Evolutionary conservation across 2,888 invertebrate species (phyloP).

Genomic region (Eupithecia tripunctaria): DNA sequence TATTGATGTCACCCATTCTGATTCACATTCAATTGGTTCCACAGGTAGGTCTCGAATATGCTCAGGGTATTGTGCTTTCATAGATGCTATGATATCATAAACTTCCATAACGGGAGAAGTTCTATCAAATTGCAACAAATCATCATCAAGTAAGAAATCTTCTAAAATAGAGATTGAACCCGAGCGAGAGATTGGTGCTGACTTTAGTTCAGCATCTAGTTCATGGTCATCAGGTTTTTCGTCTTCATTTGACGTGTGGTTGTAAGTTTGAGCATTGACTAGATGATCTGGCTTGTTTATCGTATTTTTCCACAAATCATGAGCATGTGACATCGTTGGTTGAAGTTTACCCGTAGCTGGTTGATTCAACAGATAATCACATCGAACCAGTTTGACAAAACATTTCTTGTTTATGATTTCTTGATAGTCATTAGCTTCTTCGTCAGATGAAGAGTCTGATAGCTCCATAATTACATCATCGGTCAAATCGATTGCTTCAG

Average conservation of each 20-base stretch:
- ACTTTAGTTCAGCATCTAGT: neutral
- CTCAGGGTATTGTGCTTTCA: conserved; percentile 29
- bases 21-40: conserved; percentile 18
- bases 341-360: neutral
- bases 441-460: neutral
- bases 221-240: conserved; percentile 5
- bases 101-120: conserved; percentile 65
- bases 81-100: conserved; percentile 53
- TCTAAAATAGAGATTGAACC: conserved; percentile 32
- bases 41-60: neutral
- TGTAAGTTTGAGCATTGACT: neutral
- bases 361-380: conserved; percentile 48
- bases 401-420: conserved; percentile 45
- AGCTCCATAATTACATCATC: conserved; percentile 13
- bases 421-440: conserved; percentile 17
- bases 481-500: conserved; percentile 43
- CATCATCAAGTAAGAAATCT: conserved; percentile 15
- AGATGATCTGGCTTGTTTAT: neutral
- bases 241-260: conserved; percentile 18
- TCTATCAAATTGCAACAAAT: conserved; percentile 20
- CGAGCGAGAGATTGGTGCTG: conserved; percentile 22
- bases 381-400: conserved; percentile 59
- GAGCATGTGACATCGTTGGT: conserved; percentile 10
- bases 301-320: neutral
- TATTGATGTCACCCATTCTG: neutral